Base-by-base conservation (phyloP, 2,888 invertebrate species). In the Conistra vaccinii region DNA sequence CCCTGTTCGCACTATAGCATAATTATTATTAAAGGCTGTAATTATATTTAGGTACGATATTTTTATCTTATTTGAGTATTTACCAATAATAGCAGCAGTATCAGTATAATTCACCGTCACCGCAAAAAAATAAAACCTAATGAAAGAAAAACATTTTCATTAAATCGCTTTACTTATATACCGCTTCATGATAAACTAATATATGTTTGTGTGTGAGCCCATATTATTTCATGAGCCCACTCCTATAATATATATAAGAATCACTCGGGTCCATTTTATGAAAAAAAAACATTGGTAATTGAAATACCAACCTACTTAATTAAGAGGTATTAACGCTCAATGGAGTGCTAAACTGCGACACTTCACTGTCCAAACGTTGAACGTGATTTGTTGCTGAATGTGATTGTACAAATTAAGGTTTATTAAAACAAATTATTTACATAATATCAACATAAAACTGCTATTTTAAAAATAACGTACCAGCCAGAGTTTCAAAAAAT, bases 81-180 rank as follows among this genome's bases (percentile, higher is more conserved):
- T 14, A 9, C 14, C 20, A 42, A 63, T 63, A 20, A 26, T 45
- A 45, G 12, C 6, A 23, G 42, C 12, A 63, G 23, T 3, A 32
- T 14, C 14, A 23, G 4, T 6, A n/a, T 9, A 6, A 60, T 71
- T 23, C 1, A 57, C 35, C 7, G 29, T 1, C 9, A 3, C 42
- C 42, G 10, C n/a, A 63, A 78, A 60, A 45, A 42, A 58, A 12
- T 35, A 20, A 63, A 45, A 62, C 0, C n/a, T 48, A 32, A 75
- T 75, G 1, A 26, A 29, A 23, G n/a, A n/a, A 57, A 23, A 12
- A 17, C 12, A 60, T 63, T 42, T 14, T 53, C 58, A 63, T 51
- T 58, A 57, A 58, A 35, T 29, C 3, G 9, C 0, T 53, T 65
- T 32, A 60, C 29, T n/a, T n/a, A n/a, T 45, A 45, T 35, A 58